phyloP scores from a whole-genome alignment of 1,140 invertebrate genomes.

The Scaptodrosophila lebanonensis region DNA sequence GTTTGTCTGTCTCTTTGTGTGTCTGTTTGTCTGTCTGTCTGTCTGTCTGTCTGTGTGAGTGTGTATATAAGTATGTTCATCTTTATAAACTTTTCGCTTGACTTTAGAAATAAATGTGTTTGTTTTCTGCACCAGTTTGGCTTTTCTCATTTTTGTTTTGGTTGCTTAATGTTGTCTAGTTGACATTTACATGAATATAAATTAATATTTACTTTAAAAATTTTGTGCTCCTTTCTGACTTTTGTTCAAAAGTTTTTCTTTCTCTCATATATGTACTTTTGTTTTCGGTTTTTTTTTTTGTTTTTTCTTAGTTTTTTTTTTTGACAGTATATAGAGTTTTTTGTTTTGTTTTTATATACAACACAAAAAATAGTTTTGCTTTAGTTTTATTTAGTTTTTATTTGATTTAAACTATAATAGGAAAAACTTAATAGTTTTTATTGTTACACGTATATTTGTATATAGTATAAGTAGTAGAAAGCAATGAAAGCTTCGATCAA shows the following conservation, averaged over 20 bases:
- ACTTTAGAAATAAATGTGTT: slow-evolving; percentile 19
- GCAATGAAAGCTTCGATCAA: neutral
- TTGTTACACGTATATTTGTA: neutral
- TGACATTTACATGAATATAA: slow-evolving; percentile 57
- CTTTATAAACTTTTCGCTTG: slow-evolving; percentile 21
- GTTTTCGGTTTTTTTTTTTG: neutral
- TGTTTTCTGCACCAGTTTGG: neutral
- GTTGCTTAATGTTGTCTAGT: slow-evolving; percentile 32
- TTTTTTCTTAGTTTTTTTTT: slow-evolving; percentile 11
- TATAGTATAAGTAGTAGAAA: slow-evolving; percentile 14
- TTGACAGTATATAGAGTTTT: slow-evolving; percentile 14
- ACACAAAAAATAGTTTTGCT: neutral
- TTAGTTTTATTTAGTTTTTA: slow-evolving; percentile 3
- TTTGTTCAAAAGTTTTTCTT: slow-evolving; percentile 7
- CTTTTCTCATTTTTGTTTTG: slow-evolving; percentile 6
- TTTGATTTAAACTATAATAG: slow-evolving; percentile 9
- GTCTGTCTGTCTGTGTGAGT: slow-evolving; percentile 12
- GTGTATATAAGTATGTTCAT: neutral
- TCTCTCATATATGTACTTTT: neutral
- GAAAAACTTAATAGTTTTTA: neutral
- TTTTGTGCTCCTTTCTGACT: slow-evolving; percentile 12
- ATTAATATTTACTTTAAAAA: slow-evolving; percentile 32
- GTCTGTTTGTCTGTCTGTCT: too few relatives aligned
- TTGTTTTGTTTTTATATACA: slow-evolving; percentile 27
- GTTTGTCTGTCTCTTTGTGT: slow-evolving; percentile 13